Evolutionary conservation across 2,797 vertebrate genomes (phyloP), one percentile per base, ranked within the genome.

Genomic region (Luscinia luscinia): DNA sequence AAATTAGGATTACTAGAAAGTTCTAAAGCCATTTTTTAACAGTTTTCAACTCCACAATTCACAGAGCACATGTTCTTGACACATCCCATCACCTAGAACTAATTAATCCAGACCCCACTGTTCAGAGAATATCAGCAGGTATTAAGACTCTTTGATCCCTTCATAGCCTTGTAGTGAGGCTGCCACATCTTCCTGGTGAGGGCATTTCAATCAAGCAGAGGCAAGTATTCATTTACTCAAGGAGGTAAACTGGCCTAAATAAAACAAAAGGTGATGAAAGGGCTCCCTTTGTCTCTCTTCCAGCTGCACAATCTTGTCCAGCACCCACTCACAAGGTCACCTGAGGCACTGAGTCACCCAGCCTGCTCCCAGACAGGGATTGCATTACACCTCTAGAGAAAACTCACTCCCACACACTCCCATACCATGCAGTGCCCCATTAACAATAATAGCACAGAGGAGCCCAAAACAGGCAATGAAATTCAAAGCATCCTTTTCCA

Each of bases 211-310:
- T 32, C 41, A 84, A 93, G 74, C 38, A 90, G 36, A 59, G n/a
- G 38, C 68, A 93, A 89, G 27, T n/a, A 74, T 6, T 55, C 12
- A 12, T 80, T 70, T 80, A 68, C 52, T 73, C 63, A 70, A 63
- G 15, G 49, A 83, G 68, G 36, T 32, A 36, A 85, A 94, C 26
- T 9, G 6, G 76, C 46, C 34, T 69, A 46, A 87, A 82, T 62
- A 87, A 91, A 91, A 94, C 61, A 77, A 40, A 45, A 74, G 45
- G 38, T 72, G 83, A 90, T 77, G 66, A 90, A 92, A 92, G 68
- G 28, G 57, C 26, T 91, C 62, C 45, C 54, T 89, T 67, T 6
- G 3, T 36, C 49, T 67, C 63, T 88, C 46, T 77, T 86, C 45
- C 75, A 82, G 43, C 81, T 78, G 45, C 61, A 45, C 38, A 77